A percentile compares a stretch with the other conserved stretches of the same genome.
phyloP scores from a whole-genome alignment of 64 coral and sea anemone genomes.

The Porites lutea region DNA sequence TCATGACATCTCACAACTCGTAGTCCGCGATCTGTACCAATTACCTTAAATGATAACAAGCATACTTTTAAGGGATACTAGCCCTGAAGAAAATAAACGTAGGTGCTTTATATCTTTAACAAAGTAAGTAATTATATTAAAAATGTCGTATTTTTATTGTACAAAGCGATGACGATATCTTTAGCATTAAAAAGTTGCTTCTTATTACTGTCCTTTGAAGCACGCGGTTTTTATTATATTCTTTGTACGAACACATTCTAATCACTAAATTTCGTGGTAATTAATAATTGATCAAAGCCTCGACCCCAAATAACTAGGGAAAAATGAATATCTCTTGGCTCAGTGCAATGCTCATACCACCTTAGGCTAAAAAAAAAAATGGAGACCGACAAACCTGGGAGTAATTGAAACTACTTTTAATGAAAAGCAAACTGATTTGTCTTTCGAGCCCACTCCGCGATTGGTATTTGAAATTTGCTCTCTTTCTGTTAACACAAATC shows the following conservation, averaged over 20 bases:
- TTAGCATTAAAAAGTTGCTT: constrained; percentile 74
- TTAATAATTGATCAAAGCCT: constrained; percentile 92
- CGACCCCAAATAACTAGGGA: constrained; percentile 74
- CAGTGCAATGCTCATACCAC: constrained; percentile 80
- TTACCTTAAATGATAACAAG: constrained; percentile 40
- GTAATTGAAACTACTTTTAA: constrained; percentile 56
- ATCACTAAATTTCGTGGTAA: constrained; percentile 94
- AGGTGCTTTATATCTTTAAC: constrained; percentile 26
- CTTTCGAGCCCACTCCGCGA: background rate
- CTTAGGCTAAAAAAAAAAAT: constrained; percentile 68
- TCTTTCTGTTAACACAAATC: constrained; percentile 23
- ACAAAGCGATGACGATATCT: constrained; percentile 42
- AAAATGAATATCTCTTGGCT: constrained; percentile 89
- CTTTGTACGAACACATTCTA: constrained; percentile 87
- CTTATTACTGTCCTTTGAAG: constrained; percentile 67
- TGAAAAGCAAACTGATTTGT: constrained; percentile 38
- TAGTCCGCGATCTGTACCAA: constrained; percentile 60
- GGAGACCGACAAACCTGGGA: background rate
- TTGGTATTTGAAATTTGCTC: constrained; percentile 26
- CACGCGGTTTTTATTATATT: constrained; percentile 79
- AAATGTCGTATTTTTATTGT: constrained; percentile 41
- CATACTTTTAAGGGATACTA: background rate
- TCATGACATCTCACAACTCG: constrained; percentile 42
- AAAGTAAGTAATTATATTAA: constrained; percentile 77
- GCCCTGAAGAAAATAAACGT: background rate